Conservation (phyloP, 2,888 invertebrate species). For the Aelia acuminata region DNA sequence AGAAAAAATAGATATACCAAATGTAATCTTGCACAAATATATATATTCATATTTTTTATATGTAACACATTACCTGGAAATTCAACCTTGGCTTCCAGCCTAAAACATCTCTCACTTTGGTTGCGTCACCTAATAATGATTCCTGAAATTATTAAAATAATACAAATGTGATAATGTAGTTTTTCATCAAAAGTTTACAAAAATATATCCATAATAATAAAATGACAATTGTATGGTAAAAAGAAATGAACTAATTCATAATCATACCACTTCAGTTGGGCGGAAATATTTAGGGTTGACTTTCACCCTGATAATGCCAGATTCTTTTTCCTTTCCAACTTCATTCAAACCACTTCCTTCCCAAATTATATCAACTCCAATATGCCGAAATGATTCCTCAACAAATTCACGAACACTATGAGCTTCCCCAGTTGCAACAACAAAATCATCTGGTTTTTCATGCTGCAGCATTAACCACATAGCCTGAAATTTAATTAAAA, state of each 20-base stretch:
- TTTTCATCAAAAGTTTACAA: neutral
- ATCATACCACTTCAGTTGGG: slow-evolving; percentile 94
- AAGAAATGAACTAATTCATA: neutral
- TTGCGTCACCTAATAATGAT: slow-evolving; percentile 91
- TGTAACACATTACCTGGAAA: slow-evolving; percentile 73
- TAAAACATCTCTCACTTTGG: slow-evolving; percentile 88
- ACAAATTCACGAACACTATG: slow-evolving; percentile 98
- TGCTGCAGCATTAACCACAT: slow-evolving; percentile 99
- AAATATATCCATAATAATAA: neutral
- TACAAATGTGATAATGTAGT: neutral
- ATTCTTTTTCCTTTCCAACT: slow-evolving; percentile 79
- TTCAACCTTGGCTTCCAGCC: slow-evolving; percentile 90
- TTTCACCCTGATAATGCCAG: slow-evolving; percentile 83
- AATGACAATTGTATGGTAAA: no score
- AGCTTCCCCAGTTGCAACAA: slow-evolving; percentile 95
- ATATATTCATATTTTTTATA: neutral
- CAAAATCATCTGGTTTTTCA: slow-evolving; percentile 92
- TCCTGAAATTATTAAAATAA: slow-evolving; percentile 74
- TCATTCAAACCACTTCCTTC: slow-evolving; percentile 88
- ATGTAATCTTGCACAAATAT: neutral
- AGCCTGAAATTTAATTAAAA: slow-evolving; percentile 75
- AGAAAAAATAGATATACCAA: neutral
- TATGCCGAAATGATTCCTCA: slow-evolving; percentile 87
- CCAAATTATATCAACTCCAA: slow-evolving; percentile 88
- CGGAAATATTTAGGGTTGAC: slow-evolving; percentile 96